Base-by-base conservation (phyloP, 1,140 invertebrate species). In the Lucilia sericata region DNA sequence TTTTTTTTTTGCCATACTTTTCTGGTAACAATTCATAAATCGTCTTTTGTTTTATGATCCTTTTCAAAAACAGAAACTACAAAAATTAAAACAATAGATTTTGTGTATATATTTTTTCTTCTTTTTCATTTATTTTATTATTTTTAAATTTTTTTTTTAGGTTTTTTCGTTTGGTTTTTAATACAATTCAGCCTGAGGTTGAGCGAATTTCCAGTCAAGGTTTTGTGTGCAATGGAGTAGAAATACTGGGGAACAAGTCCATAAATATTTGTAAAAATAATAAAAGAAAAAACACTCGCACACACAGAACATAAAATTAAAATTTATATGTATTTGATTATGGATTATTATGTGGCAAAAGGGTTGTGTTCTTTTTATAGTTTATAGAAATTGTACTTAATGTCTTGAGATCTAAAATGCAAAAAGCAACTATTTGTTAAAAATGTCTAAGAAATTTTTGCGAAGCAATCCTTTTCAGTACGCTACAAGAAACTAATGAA, bases 41-140 rank as follows among this genome's bases (percentile, higher is more conserved):
- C 51, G 51, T n/a, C 51, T 55, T 55, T 70, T 70, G 65, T 70
- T 70, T 70, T 70, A 19, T 21, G 65, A 70, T 70, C 65, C 19
- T 70, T 70, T 70, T 70, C 65, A 70, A 70, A 70, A 70, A 70
- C 65, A 70, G 65, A 19, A 70, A 70, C 65, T 21, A 4, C 10
- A 70, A 42, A 30, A 25, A 70, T 70, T 70, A 70, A 70, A 19
- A 70, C 65, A 70, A 70, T 70, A 70, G 65, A 70, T 70, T 55
- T 70, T 70, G n/a, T 70, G 65, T n/a, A 17, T 21, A 10, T 25
- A 10, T 70, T 25, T 70, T 70, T 2, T 70, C 2, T 65, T 65
- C 60, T 8, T 65, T 65, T 17, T 21, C 19, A 70, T 21, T 70
- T 70, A 21, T 55, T 55, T 19, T 70, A 70, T 21, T 30, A 30